Evolutionary conservation across 2,797 vertebrate genomes (phyloP), one percentile per base, ranked within the genome.

Genomic region (Platalea minor): DNA sequence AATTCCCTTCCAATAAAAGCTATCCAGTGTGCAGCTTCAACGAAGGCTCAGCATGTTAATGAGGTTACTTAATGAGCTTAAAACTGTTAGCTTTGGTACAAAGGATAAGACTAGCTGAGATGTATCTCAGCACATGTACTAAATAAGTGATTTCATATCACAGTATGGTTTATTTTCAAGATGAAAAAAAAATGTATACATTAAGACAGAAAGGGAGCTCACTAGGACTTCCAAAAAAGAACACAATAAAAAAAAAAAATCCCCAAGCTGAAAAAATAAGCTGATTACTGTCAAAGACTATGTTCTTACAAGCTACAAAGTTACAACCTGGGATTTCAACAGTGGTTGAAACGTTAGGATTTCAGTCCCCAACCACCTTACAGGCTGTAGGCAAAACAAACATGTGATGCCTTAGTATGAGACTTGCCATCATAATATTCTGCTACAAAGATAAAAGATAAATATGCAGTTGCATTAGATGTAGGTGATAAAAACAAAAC

Each of bases 11-110:
- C 89, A 94, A 24, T n/a, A 70, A 31, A 68, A 53, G 43, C 43
- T 26, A 69, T n/a, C 60, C 41, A 50, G 35, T 9, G 51, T 78
- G 76, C 39, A 83, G 50, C 74, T 85, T 63, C 70, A 64, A 70
- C 4, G 6, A 80, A 80, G 56, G 64, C 90, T 94, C 76, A 91
- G 85, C 51, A n/a, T 46, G 65, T 84, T 96, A 97, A 95, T 74
- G 76, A 91, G 60, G 86, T 75, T 75, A 76, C 57, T 92, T 89
- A 96, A 93, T 88, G 83, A 96, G 88, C 65, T 96, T 75, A 85
- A 85, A 92, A 46, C n/a, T 14, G 5, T 70, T 63, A 73, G 61
- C 64, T 81, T 89, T 92, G 81, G 35, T 85, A 65, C 70, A 92
- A 96, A 93, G 57, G 64, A 26, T 48, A 65, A 82, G 73, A 68